phyloP scores from a whole-genome alignment of 2,113 vertebrate genomes.

The Thamnaconus septentrionalis region DNA sequence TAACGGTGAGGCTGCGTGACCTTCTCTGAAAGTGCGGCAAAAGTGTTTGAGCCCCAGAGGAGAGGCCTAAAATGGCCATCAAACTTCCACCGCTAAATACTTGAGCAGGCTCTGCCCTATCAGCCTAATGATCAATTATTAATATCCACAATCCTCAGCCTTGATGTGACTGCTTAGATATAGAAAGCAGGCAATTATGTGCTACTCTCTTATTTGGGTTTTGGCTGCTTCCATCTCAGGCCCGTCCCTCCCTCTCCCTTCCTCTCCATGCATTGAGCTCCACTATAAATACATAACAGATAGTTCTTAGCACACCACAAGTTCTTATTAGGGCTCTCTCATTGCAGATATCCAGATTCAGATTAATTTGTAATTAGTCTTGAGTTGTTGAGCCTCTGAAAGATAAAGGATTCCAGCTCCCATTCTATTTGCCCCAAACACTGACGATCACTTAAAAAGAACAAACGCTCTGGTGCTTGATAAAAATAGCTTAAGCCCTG shows the following conservation, averaged over 20 bases:
- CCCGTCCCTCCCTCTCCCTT: slow-evolving; percentile 40
- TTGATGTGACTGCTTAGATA: slow-evolving; percentile 73
- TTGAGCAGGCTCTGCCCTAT: slow-evolving; percentile 64
- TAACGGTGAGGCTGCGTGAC: slow-evolving; percentile 50
- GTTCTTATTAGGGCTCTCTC: slow-evolving; percentile 75
- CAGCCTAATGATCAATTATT: slow-evolving; percentile 81
- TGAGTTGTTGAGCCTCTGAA: slow-evolving; percentile 82
- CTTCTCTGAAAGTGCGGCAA: slow-evolving; percentile 50
- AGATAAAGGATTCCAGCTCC: slow-evolving; percentile 81
- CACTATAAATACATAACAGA: slow-evolving; percentile 79
- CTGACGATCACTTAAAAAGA: slow-evolving; percentile 80
- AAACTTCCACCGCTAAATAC: slow-evolving; percentile 66
- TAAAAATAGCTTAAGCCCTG: slow-evolving; percentile 82
- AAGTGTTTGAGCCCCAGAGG: slow-evolving; percentile 38
- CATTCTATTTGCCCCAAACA: slow-evolving; percentile 73
- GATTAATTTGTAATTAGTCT: slow-evolving; percentile 87
- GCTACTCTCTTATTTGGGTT: slow-evolving; percentile 69
- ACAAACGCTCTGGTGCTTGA: slow-evolving; percentile 73
- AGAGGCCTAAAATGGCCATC: slow-evolving; percentile 59
- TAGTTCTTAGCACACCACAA: slow-evolving; percentile 71
- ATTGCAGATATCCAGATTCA: slow-evolving; percentile 81
- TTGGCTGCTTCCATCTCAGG: slow-evolving; percentile 59
- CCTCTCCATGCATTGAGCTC: slow-evolving; percentile 53
- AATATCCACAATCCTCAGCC: slow-evolving; percentile 76
- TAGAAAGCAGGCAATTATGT: slow-evolving; percentile 78